Evolutionary conservation across 2,888 invertebrate species (phyloP), one percentile per base, ranked within the genome.

Genomic region (Petrolisthes manimaculis): DNA sequence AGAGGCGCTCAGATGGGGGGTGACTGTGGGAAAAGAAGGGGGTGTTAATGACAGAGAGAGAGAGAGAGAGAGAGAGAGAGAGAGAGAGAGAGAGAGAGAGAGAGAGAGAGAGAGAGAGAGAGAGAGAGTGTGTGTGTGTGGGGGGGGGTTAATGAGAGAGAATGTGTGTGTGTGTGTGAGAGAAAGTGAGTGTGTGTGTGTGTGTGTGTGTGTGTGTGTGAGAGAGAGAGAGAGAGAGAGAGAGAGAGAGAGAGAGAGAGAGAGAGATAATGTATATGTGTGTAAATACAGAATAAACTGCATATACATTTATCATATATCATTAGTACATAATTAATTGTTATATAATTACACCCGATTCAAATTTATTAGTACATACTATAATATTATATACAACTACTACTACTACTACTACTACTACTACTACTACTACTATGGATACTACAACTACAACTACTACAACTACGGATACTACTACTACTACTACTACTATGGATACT

Each of bases 1-100:
- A 74, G 53, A 84, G 83, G n/a, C 80, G 84, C 56, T 84, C 84
- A 24, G 74, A 74, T n/a, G 83, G 83, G 14, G 87, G 14, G 71
- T 71, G 71, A n/a, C 71, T 71, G 71, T 71, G 71, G 71, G 71
- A 21, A 5, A 14, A 61, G 61, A 61, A 14, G 61, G 14, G 14
- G 61, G 61, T 14, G 18, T 6, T 9, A n/a, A 14, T 12, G 51
- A 24, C 4, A 56, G 61, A 80, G 80, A 56, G 24, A 21, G 80
- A 80, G 24, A 56, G 24, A 80, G 24, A 56, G 55, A 54, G n/a
- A n/a, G n/a, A n/a, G n/a, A n/a, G 9, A 18, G n/a, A 18, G 74
- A 74, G 74, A 74, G 74, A 74, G 74, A n/a, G 74, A 74, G 74
- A 74, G 74, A 74, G n/a, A 74, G 74, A 18, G 74, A 18, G 74